These are phyloP conservation scores for Crocallis elinguaria DNA, from an alignment of 2,888 invertebrate species.

Conservation along the genomic window DNA sequence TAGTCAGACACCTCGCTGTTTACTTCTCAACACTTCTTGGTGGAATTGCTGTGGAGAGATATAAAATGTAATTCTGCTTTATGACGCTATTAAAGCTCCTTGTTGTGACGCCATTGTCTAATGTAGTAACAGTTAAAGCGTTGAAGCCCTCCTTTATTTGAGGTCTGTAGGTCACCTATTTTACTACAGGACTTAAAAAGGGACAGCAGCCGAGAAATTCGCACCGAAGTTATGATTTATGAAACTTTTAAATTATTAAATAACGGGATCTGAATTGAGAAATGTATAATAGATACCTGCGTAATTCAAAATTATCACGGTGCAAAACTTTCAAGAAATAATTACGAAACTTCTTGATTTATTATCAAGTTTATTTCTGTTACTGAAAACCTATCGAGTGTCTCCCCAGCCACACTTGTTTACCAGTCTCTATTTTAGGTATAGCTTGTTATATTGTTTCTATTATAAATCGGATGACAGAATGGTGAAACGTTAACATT, in stretches of 20 bases:
- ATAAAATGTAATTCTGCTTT: slow-evolving; percentile 35
- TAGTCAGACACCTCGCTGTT: neutral
- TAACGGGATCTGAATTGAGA: neutral
- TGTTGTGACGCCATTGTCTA: slow-evolving; percentile 32
- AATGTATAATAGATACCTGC: too few species aligned
- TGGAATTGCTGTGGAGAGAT: slow-evolving; percentile 1
- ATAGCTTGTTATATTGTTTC: too few species aligned
- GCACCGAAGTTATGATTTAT: neutral
- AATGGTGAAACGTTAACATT: too few species aligned
- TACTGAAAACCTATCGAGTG: too few species aligned
- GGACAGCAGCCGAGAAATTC: neutral
- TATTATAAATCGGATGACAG: too few species aligned
- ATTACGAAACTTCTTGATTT: too few species aligned
- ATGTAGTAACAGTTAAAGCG: slow-evolving; percentile 26
- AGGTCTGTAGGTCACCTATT: slow-evolving; percentile 12
- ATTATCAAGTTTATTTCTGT: too few species aligned
- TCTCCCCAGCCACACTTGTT: too few species aligned
- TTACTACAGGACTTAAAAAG: neutral
- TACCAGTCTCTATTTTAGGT: too few species aligned
- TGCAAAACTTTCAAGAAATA: too few species aligned
- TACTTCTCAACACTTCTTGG: neutral
- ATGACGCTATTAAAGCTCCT: slow-evolving; percentile 33
- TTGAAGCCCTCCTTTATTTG: slow-evolving; percentile 1
- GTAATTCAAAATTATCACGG: too few species aligned
- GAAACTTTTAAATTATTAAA: neutral